A percentile compares a stretch with the other conserved stretches of the same genome.
Evolutionary conservation across 2,113 vertebrate species (phyloP).

Genomic region (Otocyon megalotis): DNA sequence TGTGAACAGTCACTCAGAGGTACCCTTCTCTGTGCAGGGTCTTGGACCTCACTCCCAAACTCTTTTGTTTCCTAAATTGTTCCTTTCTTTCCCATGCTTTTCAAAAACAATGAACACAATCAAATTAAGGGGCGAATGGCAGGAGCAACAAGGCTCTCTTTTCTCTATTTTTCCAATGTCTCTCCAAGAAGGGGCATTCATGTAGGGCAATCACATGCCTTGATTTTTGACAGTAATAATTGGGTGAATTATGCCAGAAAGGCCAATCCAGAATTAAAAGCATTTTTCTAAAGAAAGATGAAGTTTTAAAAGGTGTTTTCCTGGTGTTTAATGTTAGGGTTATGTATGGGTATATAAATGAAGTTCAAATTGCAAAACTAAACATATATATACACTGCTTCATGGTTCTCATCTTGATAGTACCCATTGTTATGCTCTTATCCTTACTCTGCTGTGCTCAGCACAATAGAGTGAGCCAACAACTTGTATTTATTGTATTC

Average conservation of each 20-base stretch:
- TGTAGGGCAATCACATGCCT: background rate
- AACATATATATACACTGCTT: background rate
- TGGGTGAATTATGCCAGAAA: conserved; percentile 32
- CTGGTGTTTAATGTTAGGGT: conserved; percentile 33
- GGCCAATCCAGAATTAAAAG: background rate
- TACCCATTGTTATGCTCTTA: background rate
- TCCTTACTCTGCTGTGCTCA: background rate
- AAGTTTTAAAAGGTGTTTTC: conserved; percentile 9
- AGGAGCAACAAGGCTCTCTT: background rate
- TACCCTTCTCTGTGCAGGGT: background rate
- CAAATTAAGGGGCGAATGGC: background rate
- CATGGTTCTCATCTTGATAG: background rate
- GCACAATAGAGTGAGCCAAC: background rate
- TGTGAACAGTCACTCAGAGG: background rate
- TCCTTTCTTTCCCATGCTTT: conserved; percentile 31
- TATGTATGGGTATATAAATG: background rate
- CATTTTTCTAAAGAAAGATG: background rate
- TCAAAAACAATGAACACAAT: background rate
- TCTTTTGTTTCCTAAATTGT: background rate
- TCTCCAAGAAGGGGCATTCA: background rate
- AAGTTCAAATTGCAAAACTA: conserved; percentile 19
- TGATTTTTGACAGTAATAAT: conserved; percentile 18
- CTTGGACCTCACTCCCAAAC: background rate
- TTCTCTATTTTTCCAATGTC: background rate
- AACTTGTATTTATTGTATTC: background rate